Percentiles rank a stretch among this genome's conserved stretches.
These are phyloP conservation scores for Allobates femoralis DNA, from an alignment of 2,797 vertebrate genomes.

Conservation along the genomic window DNA sequence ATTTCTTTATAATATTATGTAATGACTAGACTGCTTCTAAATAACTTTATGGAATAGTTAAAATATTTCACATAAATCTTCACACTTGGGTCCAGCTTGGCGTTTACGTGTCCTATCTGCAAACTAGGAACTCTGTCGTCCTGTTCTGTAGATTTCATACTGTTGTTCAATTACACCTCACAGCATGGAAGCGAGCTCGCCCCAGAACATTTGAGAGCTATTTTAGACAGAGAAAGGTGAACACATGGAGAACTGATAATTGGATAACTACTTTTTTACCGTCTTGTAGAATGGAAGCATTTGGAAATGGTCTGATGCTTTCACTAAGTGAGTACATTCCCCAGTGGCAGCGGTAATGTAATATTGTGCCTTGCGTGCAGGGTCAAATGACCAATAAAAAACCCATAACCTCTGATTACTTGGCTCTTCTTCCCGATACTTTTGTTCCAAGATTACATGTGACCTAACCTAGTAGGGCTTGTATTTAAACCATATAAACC, in stretches of 20 bases:
- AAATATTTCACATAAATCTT: neutral
- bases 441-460: slow-evolving; percentile 36
- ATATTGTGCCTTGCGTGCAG: slow-evolving; percentile 34
- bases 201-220: slow-evolving; percentile 6
- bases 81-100: neutral
- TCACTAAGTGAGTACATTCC: slow-evolving; percentile 12
- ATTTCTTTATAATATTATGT: too few relatives aligned
- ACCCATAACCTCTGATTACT: slow-evolving; percentile 18
- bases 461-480: neutral
- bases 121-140: neutral
- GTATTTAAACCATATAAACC: neutral
- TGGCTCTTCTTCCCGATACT: neutral
- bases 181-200: neutral
- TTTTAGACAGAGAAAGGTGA: slow-evolving; percentile 15
- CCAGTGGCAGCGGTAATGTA: slow-evolving; percentile 34
- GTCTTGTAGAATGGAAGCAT: slow-evolving; percentile 11
- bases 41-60: too few relatives aligned
- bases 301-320: slow-evolving; percentile 19
- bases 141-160: neutral
- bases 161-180: slow-evolving; percentile 13
- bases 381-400: slow-evolving; percentile 55
- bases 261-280: slow-evolving; percentile 5
- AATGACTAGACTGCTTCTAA: too few relatives aligned
- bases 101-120: neutral
- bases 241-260: slow-evolving; percentile 15